Evolutionary conservation across 92 coral and sea anemone species (phyloP), one percentile per base, ranked within the genome.

Genomic region (Actinernus sp.): DNA sequence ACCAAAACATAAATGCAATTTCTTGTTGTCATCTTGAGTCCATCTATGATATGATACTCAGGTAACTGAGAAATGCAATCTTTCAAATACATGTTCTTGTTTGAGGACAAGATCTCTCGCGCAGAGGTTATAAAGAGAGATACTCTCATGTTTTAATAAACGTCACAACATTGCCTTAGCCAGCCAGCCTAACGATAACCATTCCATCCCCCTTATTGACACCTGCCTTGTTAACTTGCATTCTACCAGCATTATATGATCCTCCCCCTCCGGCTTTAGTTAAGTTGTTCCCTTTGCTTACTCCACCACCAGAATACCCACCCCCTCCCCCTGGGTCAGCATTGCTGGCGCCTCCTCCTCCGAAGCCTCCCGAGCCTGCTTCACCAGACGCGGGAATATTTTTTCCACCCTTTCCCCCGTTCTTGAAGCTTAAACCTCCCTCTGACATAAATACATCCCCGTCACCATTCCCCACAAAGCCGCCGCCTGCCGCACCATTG

Each of bases 291-390:
- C 52, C 79, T 23, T 72, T 72, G 25, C 69, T 55, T 31, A 68
- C 78, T 5, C 96, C 96, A 43, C 92, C 96, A 13, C 96, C 96
- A 3, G 92, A 85, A 53, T 79, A 89, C 47, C 96, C 96, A 49
- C 92, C 95, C 36, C 96, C 96, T 55, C 88, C 96, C 70, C 96
- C 96, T 1, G 96, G 92, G 34, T 68, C 22, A 4, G 66, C 24
- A 0, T 56, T 37, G 11, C 75, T 79, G 10, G 92, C 88, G 13
- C 92, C 96, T 4, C 96, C 92, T 10, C 96, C 96, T 9, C 96
- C 96, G 7, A 85, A 85, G 5, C 92, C 92, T 14, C 96, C 96
- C 41, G 39, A 6, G 20, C 40, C 50, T 3, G 54, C 54, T 7
- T 29, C 36, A 0, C 0, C 5, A 41, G 30, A 19, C 2, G 56